Evolutionary conservation across 2,888 invertebrate genomes (phyloP).

Genomic region (Epinotia brunnichana): DNA sequence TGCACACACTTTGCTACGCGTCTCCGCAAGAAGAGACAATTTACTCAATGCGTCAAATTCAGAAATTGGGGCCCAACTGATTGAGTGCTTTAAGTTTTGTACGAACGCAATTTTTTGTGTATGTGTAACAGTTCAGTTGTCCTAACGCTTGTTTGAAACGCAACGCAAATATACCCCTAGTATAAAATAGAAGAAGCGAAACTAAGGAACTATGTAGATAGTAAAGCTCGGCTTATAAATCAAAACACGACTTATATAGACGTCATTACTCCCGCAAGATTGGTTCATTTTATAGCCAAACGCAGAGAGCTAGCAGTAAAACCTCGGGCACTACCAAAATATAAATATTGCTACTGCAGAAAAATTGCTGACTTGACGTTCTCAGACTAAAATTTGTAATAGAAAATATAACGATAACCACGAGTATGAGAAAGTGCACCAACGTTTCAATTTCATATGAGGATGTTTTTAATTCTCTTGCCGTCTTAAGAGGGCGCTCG

Average conservation of each 20-base stretch:
- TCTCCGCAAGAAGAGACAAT: not conserved
- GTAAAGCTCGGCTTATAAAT: slow-evolving; percentile 26
- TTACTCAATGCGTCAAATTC: not conserved
- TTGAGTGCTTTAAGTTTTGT: too few relatives aligned
- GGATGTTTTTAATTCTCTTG: too few relatives aligned
- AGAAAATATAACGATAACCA: too few relatives aligned
- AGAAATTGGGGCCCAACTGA: not conserved
- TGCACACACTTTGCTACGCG: too few relatives aligned
- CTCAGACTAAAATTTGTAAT: too few relatives aligned
- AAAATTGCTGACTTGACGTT: too few relatives aligned
- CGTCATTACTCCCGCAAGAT: slow-evolving; percentile 34
- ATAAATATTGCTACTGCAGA: not conserved
- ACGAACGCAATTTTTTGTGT: too few relatives aligned
- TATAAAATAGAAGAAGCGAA: not conserved
- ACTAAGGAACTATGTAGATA: not conserved
- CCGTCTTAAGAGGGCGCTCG: too few relatives aligned
- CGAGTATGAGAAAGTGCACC: too few relatives aligned
- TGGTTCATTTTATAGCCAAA: slow-evolving; percentile 27
- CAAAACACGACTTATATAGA: slow-evolving; percentile 16
- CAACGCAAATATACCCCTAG: not conserved
- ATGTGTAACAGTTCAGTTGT: too few relatives aligned
- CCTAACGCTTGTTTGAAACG: too few relatives aligned
- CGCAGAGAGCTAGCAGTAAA: not conserved
- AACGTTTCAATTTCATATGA: too few relatives aligned
- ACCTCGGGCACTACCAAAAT: not conserved